These are phyloP conservation scores for Pteruthius melanotis DNA, from an alignment of 2,113 vertebrate species.

Conservation along the genomic window DNA sequence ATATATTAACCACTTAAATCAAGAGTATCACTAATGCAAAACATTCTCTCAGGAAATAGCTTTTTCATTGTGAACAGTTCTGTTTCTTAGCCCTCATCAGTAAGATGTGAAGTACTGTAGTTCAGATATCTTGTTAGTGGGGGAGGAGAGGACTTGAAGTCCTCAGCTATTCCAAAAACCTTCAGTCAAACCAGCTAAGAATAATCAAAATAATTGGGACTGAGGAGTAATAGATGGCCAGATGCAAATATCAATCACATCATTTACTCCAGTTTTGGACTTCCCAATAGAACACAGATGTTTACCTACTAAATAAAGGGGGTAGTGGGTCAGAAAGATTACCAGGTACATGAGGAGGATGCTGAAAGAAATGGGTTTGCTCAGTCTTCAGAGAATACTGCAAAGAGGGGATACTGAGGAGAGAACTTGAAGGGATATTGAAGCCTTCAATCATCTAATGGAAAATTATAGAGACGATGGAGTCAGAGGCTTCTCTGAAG, in stretches of 20 bases:
- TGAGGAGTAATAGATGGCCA: not conserved
- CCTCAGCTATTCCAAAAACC: not conserved
- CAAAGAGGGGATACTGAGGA: not conserved
- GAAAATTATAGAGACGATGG: not conserved
- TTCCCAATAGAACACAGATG: not conserved
- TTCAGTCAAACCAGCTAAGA: not conserved
- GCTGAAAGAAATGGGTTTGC: not conserved
- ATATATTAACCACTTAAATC: not conserved
- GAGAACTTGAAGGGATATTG: not conserved
- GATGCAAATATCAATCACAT: not conserved
- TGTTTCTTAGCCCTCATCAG: not conserved
- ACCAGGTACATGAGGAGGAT: not conserved
- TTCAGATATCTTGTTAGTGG: not conserved
- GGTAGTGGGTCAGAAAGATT: not conserved
- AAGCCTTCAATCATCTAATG: not conserved
- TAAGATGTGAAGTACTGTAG: not conserved
- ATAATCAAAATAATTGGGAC: not conserved
- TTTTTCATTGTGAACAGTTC: not conserved
- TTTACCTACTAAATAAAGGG: not conserved
- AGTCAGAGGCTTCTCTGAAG: not conserved
- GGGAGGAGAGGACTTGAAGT: not conserved
- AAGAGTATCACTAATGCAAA: not conserved
- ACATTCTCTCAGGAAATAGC: not conserved
- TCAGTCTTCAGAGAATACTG: not conserved
- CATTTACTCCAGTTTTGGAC: not conserved